phyloP scores from a whole-genome alignment of 2,888 invertebrate species.

The Podabrus alpinus region DNA sequence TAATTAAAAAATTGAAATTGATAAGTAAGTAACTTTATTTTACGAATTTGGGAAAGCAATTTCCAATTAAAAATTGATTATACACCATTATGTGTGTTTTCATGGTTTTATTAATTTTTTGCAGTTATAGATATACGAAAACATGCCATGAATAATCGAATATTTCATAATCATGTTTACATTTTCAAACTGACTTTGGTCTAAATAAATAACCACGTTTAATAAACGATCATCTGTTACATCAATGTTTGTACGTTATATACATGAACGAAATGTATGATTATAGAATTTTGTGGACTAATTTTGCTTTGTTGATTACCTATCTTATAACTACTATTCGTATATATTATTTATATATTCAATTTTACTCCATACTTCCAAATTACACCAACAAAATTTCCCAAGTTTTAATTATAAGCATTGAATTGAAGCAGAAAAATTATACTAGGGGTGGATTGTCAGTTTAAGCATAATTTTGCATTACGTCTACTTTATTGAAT shows the following conservation, averaged over 20 bases:
- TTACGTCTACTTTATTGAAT: background rate
- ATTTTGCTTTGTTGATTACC: slow-evolving; percentile 20
- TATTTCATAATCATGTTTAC: slow-evolving; percentile 30
- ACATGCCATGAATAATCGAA: slow-evolving; percentile 27
- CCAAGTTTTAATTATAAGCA: slow-evolving; percentile 42
- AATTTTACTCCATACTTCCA: slow-evolving; percentile 47
- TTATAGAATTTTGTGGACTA: slow-evolving; percentile 17
- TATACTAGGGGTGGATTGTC: slow-evolving; percentile 14
- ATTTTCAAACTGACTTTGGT: slow-evolving; percentile 28
- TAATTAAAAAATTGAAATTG: background rate
- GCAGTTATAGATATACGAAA: slow-evolving; percentile 22
- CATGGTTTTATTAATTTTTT: slow-evolving; percentile 7
- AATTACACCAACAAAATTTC: slow-evolving; percentile 41
- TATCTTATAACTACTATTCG: slow-evolving; percentile 25
- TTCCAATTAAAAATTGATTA: background rate
- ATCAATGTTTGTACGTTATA: slow-evolving; percentile 28
- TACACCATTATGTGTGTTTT: background rate
- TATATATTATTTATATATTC: slow-evolving; percentile 49
- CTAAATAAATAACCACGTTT: slow-evolving; percentile 30
- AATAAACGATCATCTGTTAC: slow-evolving; percentile 30
- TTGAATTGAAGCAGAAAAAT: slow-evolving; percentile 29
- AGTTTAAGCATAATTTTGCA: background rate
- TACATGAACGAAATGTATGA: slow-evolving; percentile 24
- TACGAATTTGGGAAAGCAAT: background rate
- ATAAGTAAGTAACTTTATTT: background rate